phyloP scores from a whole-genome alignment of 2,113 vertebrate species.

The Chlorodrepanis virens region DNA sequence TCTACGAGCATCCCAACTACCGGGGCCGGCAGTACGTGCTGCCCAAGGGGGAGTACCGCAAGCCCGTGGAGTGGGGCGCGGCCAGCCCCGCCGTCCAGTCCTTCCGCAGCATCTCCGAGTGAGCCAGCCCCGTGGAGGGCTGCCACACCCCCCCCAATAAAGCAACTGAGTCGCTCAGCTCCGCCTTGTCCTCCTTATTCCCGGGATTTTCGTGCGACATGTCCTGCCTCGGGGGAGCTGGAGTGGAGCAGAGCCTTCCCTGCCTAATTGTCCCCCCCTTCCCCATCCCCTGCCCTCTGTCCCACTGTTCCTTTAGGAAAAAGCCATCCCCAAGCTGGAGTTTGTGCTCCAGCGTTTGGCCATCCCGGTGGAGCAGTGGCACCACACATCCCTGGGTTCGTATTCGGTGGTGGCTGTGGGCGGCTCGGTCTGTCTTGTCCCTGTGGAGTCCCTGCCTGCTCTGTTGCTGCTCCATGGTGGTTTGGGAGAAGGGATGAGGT shows the following conservation, averaged over 20 bases:
- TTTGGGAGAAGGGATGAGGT: not conserved
- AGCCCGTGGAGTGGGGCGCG: constrained; percentile 88
- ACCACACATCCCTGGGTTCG: fast-evolving
- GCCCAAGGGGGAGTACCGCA: constrained; percentile 90
- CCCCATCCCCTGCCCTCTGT: not conserved
- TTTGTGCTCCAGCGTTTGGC: not conserved
- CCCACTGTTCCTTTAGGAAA: not conserved
- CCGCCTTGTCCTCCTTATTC: constrained; percentile 13
- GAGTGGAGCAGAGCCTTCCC: not conserved
- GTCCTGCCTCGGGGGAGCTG: too few species aligned
- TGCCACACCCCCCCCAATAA: constrained; percentile 17
- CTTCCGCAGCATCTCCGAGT: constrained; percentile 81
- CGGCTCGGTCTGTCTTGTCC: fast-evolving
- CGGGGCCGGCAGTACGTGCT: constrained; percentile 89
- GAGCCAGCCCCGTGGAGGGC: not conserved
- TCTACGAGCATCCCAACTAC: constrained; percentile 92
- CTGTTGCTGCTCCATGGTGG: not conserved
- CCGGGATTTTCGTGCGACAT: fast-evolving
- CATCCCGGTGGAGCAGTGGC: not conserved
- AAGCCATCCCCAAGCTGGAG: not conserved
- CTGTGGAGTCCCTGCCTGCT: not conserved
- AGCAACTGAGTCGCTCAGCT: constrained; percentile 52
- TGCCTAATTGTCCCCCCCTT: fast-evolving
- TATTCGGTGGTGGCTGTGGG: not conserved
- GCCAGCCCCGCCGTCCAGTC: constrained; percentile 82